Conservation (phyloP, 2,888 invertebrate genomes). For the Hedya salicella region DNA sequence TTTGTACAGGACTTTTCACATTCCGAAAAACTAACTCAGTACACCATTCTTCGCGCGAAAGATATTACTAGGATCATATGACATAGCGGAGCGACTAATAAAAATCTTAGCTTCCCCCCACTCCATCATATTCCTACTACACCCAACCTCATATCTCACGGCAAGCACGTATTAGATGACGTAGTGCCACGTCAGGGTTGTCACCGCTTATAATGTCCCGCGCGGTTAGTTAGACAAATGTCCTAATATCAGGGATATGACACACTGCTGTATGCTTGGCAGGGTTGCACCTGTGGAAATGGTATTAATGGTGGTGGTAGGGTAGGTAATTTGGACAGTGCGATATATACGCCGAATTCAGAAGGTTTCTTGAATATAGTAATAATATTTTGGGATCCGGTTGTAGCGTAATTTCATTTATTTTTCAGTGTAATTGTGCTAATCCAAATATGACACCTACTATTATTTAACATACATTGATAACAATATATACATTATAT, state of each 20-base stretch:
- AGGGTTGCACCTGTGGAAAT: slow-evolving; percentile 18
- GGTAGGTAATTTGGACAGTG: not conserved
- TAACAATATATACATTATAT: no score
- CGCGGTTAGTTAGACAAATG: slow-evolving; percentile 63
- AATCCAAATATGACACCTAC: no score
- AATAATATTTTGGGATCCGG: not conserved
- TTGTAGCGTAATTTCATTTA: no score
- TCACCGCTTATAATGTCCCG: slow-evolving; percentile 60
- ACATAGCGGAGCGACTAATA: slow-evolving; percentile 27
- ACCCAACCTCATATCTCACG: slow-evolving; percentile 49
- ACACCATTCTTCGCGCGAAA: not conserved
- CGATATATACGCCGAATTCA: not conserved
- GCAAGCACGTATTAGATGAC: slow-evolving; percentile 56
- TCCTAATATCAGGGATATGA: slow-evolving; percentile 50
- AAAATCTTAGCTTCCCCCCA: slow-evolving; percentile 24
- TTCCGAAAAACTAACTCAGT: not conserved
- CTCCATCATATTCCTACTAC: slow-evolving; percentile 25
- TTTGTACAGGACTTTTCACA: not conserved
- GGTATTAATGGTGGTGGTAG: not conserved
- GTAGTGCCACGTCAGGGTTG: slow-evolving; percentile 51
- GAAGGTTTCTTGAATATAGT: not conserved
- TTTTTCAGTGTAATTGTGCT: no score
- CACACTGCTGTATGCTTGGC: slow-evolving; percentile 41
- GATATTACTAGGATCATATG: not conserved
- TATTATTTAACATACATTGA: no score